Evolutionary conservation across 1,140 invertebrate genomes (phyloP), one percentile per base, ranked within the genome.

Genomic region (Cyphomyrmex costatus): DNA sequence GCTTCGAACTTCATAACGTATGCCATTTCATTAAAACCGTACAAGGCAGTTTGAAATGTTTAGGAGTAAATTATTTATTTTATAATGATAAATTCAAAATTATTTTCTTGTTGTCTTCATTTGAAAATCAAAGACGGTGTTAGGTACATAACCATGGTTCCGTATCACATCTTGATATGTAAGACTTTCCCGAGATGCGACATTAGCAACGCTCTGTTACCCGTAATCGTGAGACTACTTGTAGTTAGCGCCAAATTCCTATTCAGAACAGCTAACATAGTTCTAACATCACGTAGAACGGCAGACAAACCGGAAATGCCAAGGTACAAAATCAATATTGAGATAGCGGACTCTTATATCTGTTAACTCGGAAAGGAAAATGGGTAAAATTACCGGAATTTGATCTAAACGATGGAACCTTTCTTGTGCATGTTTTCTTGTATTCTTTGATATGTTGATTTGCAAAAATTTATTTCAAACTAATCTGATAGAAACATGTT

Each of bases 191-290:
- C 36, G 36, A 60, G 24, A 83, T 27, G 42, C 36, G 68, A 83
- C 53, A 83, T 83, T 74, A 83, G 53, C 66, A 71, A 60, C 79
- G 68, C 79, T 83, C 79, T 83, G 68, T 73, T 83, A 83, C 79
- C 36, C 68, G 53, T 73, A 73, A 83, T 83, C 79, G 46, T 61
- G 68, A 60, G 68, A 83, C 68, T 27, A 83, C 68, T 83, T 83
- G 79, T 83, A 83, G 79, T 83, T 83, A 74, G 79, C 79, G 42
- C 68, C 53, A 33, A 83, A 83, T 83, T 83, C 68, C 79, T 74
- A 83, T 83, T 83, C 68, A 74, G 79, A 83, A 60, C 79, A 83
- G 79, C 53, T 83, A 83, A 83, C 79, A 74, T 83, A 74, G 79
- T 83, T 83, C 68, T 63, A 74, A 74, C 68, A 83, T 82, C 79